phyloP scores from a whole-genome alignment of 35 echinoderm and acorn worm genomes.

The Holothuria glaberrima region DNA sequence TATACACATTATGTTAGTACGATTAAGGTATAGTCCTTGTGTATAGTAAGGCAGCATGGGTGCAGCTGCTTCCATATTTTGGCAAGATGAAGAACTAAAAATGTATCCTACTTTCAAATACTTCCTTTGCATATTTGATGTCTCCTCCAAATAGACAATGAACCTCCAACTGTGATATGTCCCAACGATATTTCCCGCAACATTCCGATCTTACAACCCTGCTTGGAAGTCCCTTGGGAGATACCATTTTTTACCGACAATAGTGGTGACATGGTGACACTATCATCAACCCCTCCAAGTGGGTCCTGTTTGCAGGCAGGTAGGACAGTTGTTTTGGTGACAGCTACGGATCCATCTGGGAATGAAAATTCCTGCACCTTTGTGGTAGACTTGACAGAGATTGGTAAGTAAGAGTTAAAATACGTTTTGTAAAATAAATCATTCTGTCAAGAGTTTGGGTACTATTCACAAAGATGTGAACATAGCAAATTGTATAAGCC shows the following conservation, averaged over 20 bases:
- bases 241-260: constrained; percentile 45
- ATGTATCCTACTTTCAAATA: no score
- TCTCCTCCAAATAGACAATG: not conserved
- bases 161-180: constrained; percentile 22
- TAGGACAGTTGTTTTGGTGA: constrained; percentile 14
- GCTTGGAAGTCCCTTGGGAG: constrained; percentile 33
- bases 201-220: not conserved
- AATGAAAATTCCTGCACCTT: constrained; percentile 54
- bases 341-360: constrained; percentile 46
- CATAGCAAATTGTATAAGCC: no score
- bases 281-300: constrained; percentile 11
- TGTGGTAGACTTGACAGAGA: constrained; percentile 8
- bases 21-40: no score
- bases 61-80: no score
- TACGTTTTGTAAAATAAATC: no score
- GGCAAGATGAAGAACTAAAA: no score
- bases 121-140: not conserved
- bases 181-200: constrained; percentile 11
- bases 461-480: no score
- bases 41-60: no score
- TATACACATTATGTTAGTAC: no score
- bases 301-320: constrained; percentile 34
- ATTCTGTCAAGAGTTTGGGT: no score
- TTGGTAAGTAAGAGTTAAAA: constrained; percentile 30
- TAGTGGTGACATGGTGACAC: constrained; percentile 5